A percentile compares a stretch with the other conserved stretches of the same genome.
Conservation (phyloP, 2,113 vertebrate genomes). For the Prolemur simus region DNA sequence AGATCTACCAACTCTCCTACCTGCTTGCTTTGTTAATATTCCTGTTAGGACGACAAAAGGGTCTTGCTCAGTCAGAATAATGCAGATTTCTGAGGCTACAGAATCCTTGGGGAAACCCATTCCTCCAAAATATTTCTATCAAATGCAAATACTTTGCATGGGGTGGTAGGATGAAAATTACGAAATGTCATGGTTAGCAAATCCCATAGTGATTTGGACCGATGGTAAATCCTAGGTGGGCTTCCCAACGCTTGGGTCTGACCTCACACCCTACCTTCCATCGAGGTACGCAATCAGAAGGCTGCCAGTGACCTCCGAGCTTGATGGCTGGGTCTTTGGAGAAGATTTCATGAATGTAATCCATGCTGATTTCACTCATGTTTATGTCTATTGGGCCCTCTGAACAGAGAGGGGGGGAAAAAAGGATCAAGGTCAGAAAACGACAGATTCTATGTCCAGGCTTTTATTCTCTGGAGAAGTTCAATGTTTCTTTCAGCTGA, state of each 20-base stretch:
- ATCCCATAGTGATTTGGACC: accelerated
- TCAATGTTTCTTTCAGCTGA: background rate
- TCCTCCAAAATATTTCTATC: background rate
- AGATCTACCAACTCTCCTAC: background rate
- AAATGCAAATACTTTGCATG: background rate
- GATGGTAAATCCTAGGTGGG: background rate
- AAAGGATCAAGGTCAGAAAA: background rate
- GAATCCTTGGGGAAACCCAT: background rate
- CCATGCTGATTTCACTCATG: slow-evolving; percentile 94
- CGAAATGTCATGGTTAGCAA: background rate
- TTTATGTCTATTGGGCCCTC: slow-evolving; percentile 94
- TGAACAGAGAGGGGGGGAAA: slow-evolving; percentile 70
- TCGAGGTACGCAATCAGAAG: slow-evolving; percentile 92
- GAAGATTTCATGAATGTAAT: slow-evolving; percentile 90
- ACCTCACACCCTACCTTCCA: slow-evolving; percentile 90
- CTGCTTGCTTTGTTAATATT: background rate
- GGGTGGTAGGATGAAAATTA: background rate
- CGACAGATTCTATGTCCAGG: accelerated
- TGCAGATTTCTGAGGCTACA: background rate
- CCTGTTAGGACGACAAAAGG: background rate
- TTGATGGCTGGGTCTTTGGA: slow-evolving; percentile 86
- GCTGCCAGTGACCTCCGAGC: slow-evolving; percentile 94
- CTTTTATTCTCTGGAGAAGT: background rate
- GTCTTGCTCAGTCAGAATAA: background rate
- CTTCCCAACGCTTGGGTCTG: background rate